These are phyloP conservation scores for Pogonomyrmex californicus DNA, from an alignment of 1,140 invertebrate genomes.

Conservation along the genomic window DNA sequence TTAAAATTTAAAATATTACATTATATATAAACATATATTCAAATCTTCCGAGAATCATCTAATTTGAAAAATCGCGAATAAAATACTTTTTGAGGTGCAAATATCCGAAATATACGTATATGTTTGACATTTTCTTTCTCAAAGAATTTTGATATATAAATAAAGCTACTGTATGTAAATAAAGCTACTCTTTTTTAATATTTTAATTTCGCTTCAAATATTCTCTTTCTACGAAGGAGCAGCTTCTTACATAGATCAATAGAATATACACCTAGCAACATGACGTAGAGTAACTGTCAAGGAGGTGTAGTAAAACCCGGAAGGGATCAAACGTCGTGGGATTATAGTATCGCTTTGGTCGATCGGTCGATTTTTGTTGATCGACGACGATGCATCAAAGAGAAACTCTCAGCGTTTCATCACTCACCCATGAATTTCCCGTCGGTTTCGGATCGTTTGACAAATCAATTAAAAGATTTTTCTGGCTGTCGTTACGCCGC, in stretches of 20 bases:
- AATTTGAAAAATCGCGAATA: background rate
- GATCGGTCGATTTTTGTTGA: conserved; percentile 22
- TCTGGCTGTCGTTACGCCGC: conserved; percentile 68
- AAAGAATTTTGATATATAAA: background rate
- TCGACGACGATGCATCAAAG: conserved; percentile 39
- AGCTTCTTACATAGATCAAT: background rate
- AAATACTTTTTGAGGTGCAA: background rate
- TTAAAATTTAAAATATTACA: background rate
- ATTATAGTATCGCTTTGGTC: conserved; percentile 40
- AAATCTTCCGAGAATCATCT: background rate
- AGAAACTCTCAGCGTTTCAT: conserved; percentile 39
- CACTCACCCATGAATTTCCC: conserved; percentile 83
- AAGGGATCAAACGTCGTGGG: conserved; percentile 27
- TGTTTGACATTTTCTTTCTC: background rate
- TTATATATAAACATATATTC: conserved; percentile 4
- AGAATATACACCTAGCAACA: background rate
- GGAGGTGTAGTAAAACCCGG: background rate
- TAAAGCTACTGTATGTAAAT: background rate
- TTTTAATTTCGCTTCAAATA: background rate
- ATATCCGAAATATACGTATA: background rate
- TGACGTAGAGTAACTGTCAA: conserved; percentile 1
- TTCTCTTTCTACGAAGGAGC: background rate
- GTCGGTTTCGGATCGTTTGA: conserved; percentile 77
- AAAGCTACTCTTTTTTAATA: background rate
- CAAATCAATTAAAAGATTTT: conserved; percentile 83